Evolutionary conservation across 2,113 vertebrate genomes (phyloP), one percentile per base, ranked within the genome.

Genomic region (Rhinogobius similis): DNA sequence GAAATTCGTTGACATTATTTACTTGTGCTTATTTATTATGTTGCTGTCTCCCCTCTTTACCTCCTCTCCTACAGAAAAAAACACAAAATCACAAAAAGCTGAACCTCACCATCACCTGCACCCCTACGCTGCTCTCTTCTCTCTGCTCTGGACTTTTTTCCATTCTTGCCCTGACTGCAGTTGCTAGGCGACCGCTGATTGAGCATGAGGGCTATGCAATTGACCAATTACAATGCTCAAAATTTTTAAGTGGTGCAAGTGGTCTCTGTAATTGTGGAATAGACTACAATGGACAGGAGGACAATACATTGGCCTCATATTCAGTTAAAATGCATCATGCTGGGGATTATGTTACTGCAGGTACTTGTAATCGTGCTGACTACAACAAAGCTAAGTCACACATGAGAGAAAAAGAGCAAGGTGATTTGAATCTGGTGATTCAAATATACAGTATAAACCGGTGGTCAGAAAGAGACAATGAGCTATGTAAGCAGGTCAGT

Each of bases 171-270:
- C 11, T 27, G 76, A 79, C 77, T 80, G 56, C 86, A 86, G 91
- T 92, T 92, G 92, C 92, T 88, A 90, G 77, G 91, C 89, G 87
- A 92, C 92, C 80, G 70, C 88, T 90, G 91, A 91, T 92, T 91
- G 87, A 86, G 85, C 75, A 82, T 70, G 82, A 90, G 86, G 76
- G 78, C 70, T 82, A 83, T 85, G 84, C 85, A 88, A 90, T 89
- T 92, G 91, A 89, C 81, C 89, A 92, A 92, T 92, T 92, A 92
- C 79, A 87, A 87, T 72, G 73, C 70, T 89, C 89, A 83, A 72
- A 89, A 89, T 89, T 89, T 79, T 87, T 88, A 88, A 87, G 84
- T 75, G 72, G 72, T 85, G 75, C 85, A 78, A 89, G 84, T 83
- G 82, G 77, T 89, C 89, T 62, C 73, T 41, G 62, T 75, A 71